Evolutionary conservation across 2,113 vertebrate species (phyloP), one percentile per base, ranked within the genome.

Genomic region (Nicator chloris): DNA sequence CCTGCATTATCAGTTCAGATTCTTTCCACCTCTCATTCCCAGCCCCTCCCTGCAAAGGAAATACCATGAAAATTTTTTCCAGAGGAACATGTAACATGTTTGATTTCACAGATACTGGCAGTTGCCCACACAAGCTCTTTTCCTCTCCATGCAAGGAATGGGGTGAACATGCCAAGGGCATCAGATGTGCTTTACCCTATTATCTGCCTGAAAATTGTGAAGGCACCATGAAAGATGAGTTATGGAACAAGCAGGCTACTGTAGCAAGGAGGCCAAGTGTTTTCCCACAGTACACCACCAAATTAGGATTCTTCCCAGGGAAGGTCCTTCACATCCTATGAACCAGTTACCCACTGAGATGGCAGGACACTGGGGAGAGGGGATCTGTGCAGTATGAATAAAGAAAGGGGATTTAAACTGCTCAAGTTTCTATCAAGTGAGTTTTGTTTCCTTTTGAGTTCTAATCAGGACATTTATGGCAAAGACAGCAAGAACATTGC

Each of bases 361-460:
- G 17, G 26, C 33, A 92, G 61, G 42, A 72, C 35, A 56, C 30
- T 2, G 20, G 14, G 45, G 27, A 86, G 37, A 68, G 37, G 53
- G 30, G 13, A 57, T 81, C 53, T 59, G 15, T 28, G 51, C 45
- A 64, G 54, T 13, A 33, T 27, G 50, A 79, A 61, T 33, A 59
- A 85, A 65, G 50, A 91, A 88, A 90, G 51, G 56, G 35, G 44
- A 78, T 85, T 96, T 73, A 50, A 94, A 92, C 33, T 88, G 81
- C 83, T 71, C 51, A 77, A 73, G 35, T 13, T 31, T 50, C 77
- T 31, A 3, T 60, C 77, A 51, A 5, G 3, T 82, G 65, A 82
- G 23, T 65, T 92, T 77, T 87, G 61, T 83, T 92, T 92, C 88
- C 44, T 88, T 88, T 73, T 82, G 44, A 33, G 28, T n/a, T 68